Base-by-base conservation (phyloP, 2,888 invertebrate genomes). In the Tachina grossa region DNA sequence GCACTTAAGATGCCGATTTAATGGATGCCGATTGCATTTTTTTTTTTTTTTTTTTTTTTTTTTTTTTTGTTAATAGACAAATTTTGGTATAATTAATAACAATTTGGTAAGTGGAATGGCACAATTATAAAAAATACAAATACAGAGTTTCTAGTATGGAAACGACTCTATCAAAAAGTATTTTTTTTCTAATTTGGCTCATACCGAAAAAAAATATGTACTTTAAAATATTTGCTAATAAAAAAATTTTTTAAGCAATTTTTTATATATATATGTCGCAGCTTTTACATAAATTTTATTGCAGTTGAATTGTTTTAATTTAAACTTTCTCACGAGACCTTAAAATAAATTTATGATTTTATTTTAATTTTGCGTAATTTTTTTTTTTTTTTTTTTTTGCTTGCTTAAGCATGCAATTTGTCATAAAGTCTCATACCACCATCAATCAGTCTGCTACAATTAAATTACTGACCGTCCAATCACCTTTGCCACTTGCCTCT, bases 401-500 rank as follows among this genome's bases (percentile, higher is more conserved):
- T 3, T 51, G 31, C 4, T 47, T 57, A 41, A 14, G 19, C n/a
- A 19, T 19, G 57, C 4, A 66, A 45, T 51, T 57, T 76, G 47
- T 68, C 47, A 68, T 77, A 69, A 51, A 51, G 16, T 63, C 13
- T 9, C 10, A 11, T 19, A 19, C 53, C 4, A 31, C 6, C 31
- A 71, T 9, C 47, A 22, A 71, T 9, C 47, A 22, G 45, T 43
- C 13, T 43, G 68, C 59, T 55, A 74, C 66, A 78, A 83, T 83
- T 78, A 61, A 83, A 83, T 78, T 78, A 83, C 49, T 43, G 22
- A 22, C 47, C 61, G 76, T 76, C 68, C 76, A 76, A 81, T 55
- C 84, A 84, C 79, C 84, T 84, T 80, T 84, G 59, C 65, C 84
- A 80, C 74, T 83, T 76, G 80, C 75, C 69, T 57, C 65, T 43